Evolutionary conservation across 2,113 vertebrate genomes (phyloP).

Genomic region (Numida meleagris): DNA sequence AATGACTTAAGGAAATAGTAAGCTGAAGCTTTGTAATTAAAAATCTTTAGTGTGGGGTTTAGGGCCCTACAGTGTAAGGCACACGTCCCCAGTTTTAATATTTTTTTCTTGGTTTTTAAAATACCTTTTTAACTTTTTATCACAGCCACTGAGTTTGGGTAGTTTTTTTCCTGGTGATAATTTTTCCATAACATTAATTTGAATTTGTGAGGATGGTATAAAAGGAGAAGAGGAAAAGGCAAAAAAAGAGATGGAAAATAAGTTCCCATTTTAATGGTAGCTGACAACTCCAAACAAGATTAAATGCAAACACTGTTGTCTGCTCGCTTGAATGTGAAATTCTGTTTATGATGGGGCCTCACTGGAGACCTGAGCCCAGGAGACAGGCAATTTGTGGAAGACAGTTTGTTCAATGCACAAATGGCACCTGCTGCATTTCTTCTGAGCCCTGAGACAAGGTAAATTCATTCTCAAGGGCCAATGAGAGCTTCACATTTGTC

Average conservation of each 20-base stretch:
- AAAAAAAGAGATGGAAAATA: not conserved
- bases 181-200: conserved; percentile 59
- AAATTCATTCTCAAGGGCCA: not conserved
- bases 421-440: not conserved
- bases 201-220: conserved; percentile 40
- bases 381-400: not conserved
- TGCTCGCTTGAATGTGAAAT: conserved; percentile 7
- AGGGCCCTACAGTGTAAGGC: conserved; percentile 6
- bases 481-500: not conserved
- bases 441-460: not conserved
- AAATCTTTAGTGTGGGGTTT: conserved; percentile 43
- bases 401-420: not conserved
- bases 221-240: not conserved
- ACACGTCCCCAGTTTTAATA: conserved; percentile 11
- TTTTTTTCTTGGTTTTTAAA: conserved; percentile 67
- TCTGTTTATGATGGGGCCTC: not conserved
- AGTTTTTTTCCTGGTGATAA: conserved; percentile 46
- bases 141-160: conserved; percentile 25
- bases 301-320: not conserved
- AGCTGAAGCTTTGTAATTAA: conserved; percentile 33
- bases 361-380: not conserved
- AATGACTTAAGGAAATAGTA: not conserved
- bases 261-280: conserved; percentile 49
- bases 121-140: conserved; percentile 55
- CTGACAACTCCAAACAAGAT: conserved; percentile 34